Evolutionary conservation across 2,888 invertebrate species (phyloP).

Genomic region (Scaptomyza tumidula): DNA sequence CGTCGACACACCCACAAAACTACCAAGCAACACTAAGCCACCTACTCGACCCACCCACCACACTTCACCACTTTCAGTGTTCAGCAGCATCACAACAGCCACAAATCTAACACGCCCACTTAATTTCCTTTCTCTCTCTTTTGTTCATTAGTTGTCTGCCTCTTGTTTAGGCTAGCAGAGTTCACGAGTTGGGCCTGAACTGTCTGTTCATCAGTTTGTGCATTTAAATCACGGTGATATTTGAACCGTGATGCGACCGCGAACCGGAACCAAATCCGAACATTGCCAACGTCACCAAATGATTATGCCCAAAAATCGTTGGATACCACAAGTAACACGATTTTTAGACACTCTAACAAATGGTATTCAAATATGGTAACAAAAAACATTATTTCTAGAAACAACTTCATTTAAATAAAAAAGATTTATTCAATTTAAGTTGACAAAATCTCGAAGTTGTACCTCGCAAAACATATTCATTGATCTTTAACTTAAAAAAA

Average conservation of each 20-base stretch:
- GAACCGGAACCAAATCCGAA: constrained; percentile 20
- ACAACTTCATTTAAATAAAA: no score
- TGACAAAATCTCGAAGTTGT: no score
- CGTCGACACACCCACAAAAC: constrained; percentile 9
- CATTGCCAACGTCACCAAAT: constrained; percentile 2
- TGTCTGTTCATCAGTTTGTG: constrained; percentile 69
- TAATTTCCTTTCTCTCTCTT: background rate
- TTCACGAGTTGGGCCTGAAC: no score
- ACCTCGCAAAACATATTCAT: no score
- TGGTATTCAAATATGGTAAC: no score
- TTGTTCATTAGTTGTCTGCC: background rate
- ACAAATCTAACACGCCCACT: constrained; percentile 2
- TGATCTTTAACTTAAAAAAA: no score
- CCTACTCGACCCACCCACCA: background rate
- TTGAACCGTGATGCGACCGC: constrained; percentile 61
- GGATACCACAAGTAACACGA: background rate
- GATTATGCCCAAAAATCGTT: constrained; percentile 23
- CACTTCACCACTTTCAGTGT: background rate
- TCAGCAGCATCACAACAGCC: background rate
- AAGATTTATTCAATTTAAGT: no score
- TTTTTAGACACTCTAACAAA: constrained; percentile 6
- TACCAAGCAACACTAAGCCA: background rate
- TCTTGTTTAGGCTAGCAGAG: constrained; percentile 3
- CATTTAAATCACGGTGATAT: constrained; percentile 79
- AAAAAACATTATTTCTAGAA: no score